Base-by-base conservation (phyloP, 1,140 invertebrate species). In the Scaptodrosophila lebanonensis region DNA sequence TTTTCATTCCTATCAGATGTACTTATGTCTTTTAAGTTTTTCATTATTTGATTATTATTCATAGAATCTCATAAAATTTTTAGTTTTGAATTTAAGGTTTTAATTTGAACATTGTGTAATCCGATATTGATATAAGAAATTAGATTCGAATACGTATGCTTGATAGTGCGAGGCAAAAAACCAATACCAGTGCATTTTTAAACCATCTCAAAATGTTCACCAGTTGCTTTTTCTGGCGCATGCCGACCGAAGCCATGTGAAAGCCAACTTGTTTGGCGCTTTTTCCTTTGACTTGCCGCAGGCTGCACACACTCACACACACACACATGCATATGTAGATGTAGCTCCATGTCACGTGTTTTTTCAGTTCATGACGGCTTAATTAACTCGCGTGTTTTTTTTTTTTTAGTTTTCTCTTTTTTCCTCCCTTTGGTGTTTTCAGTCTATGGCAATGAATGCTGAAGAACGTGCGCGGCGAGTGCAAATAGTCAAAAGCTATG, bases 291-390 rank as follows among this genome's bases (percentile, higher is more conserved):
- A 68, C 61, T 68, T 39, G 62, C 62, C 57, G 29, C 25, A 33
- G 47, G 50, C 45, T 35, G 39, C 18, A 40, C 11, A 32, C 47
- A 59, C 18, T 27, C n/a, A 36, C 8, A 27, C 17, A 13, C 29
- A 57, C 8, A 50, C 18, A 29, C 18, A 39, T 9, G 22, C 15
- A 15, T 8, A 33, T 22, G 27, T 39, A 27, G 9, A 43, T 22
- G 29, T 11, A 40, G 43, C 13, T 64, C 36, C 53, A 66, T 66
- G 66, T 68, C 66, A 68, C 62, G 47, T 68, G 66, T 40, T 66
- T 56, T 61, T 68, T 56, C 66, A 68, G 66, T 68, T 68, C 62
- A 66, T 68, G 66, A 68, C 62, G 66, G 66, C 66, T 66, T 68
- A 68, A 68, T 68, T 68, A 68, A 68, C 50, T 68, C 47, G 62